Evolutionary conservation across 2,797 vertebrate species (phyloP).

Genomic region (Stomatorhinus walkeri): DNA sequence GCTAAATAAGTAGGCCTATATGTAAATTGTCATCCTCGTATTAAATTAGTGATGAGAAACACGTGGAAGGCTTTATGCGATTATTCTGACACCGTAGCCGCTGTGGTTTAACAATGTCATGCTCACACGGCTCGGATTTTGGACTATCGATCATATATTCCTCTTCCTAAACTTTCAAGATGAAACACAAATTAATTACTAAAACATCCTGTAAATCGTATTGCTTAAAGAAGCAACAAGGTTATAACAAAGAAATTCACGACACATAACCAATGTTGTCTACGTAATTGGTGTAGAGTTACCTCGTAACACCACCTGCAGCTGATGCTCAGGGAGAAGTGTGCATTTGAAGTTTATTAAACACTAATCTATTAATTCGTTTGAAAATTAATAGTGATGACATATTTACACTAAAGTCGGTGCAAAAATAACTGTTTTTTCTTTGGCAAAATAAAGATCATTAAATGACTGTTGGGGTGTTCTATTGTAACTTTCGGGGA

Average conservation of each 20-base stretch:
- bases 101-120: not conserved
- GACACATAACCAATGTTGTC: not conserved
- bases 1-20: not conserved
- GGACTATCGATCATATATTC: not conserved
- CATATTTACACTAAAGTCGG: not conserved
- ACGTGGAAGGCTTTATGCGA: not conserved
- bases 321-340: not conserved
- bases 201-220: not conserved
- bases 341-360: not conserved
- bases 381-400: not conserved
- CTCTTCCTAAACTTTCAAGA: not conserved
- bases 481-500: not conserved
- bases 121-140: not conserved
- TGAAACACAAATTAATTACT: not conserved
- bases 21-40: not conserved
- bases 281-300: not conserved
- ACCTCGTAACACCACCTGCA: not conserved
- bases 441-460: not conserved
- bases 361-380: not conserved
- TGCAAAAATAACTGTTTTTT: not conserved
- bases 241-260: not conserved
- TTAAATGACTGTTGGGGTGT: not conserved
- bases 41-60: not conserved
- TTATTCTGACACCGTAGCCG: not conserved
- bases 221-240: not conserved